Evolutionary conservation across 2,113 vertebrate species (phyloP).

Genomic region (Caloenas nicobarica): DNA sequence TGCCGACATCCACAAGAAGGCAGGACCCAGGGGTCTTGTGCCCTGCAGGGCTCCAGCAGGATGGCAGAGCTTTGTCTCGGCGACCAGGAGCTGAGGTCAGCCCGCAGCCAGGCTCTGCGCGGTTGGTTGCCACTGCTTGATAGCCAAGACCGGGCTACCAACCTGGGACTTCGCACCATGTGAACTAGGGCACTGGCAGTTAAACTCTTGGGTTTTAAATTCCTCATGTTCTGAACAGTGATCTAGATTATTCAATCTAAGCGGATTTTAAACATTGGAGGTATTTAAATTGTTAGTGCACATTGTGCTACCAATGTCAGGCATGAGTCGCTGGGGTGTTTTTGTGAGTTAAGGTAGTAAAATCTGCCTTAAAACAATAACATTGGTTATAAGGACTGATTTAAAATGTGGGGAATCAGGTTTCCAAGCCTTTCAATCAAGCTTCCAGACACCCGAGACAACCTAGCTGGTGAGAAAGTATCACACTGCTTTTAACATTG

Average conservation of each 20-base stretch:
- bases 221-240: not conserved
- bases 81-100: not conserved
- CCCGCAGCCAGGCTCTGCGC: not conserved
- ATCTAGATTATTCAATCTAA: constrained; percentile 42
- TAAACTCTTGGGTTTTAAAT: constrained; percentile 20
- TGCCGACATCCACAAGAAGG: not conserved
- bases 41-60: not conserved
- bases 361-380: not conserved
- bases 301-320: not conserved
- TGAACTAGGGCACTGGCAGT: not conserved
- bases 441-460: not conserved
- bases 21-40: accelerated
- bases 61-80: not conserved
- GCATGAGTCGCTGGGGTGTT: not conserved
- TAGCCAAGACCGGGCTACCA: not conserved
- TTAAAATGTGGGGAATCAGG: not conserved
- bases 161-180: not conserved
- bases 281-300: not conserved
- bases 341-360: not conserved
- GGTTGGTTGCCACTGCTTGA: accelerated
- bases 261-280: constrained; percentile 18
- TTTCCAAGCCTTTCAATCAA: not conserved
- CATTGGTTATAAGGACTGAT: not conserved
- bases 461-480: not conserved
- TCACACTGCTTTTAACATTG: not conserved